These are phyloP conservation scores for Stichopus horrens DNA, from an alignment of 53 echinoderm and acorn worm species.

Conservation along the genomic window DNA sequence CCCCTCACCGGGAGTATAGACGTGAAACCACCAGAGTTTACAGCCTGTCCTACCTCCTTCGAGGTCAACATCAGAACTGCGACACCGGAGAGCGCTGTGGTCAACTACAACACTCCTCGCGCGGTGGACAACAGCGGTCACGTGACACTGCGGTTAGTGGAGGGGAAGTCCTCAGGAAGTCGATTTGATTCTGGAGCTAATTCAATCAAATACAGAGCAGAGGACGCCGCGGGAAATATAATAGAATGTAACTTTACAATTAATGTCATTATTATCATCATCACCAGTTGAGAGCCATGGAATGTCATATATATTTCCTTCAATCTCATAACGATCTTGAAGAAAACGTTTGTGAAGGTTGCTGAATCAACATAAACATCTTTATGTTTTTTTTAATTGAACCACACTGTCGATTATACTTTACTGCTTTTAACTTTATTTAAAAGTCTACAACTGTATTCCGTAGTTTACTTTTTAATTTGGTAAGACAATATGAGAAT, in stretches of 20 bases:
- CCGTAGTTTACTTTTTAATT: no score
- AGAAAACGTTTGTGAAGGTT: no score
- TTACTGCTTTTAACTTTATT: no score
- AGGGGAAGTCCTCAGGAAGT: background rate
- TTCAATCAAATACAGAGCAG: constrained; percentile 11
- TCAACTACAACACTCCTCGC: background rate
- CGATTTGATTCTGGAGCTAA: background rate
- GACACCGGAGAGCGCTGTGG: background rate
- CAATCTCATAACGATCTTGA: no score
- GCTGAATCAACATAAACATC: no score
- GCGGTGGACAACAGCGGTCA: constrained; percentile 14
- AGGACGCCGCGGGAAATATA: constrained; percentile 8
- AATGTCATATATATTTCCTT: no score
- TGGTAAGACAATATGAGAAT: no score
- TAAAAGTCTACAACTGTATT: no score
- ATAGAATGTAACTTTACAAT: constrained; percentile 14
- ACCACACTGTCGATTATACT: no score
- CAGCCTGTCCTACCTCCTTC: background rate
- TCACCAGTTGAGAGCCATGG: background rate
- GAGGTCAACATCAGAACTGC: constrained; percentile 2
- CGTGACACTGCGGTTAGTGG: background rate
- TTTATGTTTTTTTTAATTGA: no score
- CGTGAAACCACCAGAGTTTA: background rate
- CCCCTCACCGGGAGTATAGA: no score
- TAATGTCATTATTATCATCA: background rate